These are phyloP conservation scores for Aurelia aurita DNA, from an alignment of 30 jellyfish, hydroid and myxozoan species.

Conservation along the genomic window DNA sequence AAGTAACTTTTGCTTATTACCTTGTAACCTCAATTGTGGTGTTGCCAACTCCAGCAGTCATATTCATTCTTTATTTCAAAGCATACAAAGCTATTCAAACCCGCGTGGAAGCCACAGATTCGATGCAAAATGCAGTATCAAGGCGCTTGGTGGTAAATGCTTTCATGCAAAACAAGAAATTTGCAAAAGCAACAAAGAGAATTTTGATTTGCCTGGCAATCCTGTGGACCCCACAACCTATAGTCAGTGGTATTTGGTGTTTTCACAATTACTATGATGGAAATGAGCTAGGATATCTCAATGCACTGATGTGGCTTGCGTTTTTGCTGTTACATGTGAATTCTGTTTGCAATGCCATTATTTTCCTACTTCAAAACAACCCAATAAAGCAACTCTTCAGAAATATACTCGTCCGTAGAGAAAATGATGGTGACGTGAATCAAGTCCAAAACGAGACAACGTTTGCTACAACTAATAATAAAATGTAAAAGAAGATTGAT, in stretches of 20 bases:
- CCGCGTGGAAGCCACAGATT: not conserved
- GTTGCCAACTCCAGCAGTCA: not conserved
- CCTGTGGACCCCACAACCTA: not conserved
- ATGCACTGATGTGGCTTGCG: not conserved
- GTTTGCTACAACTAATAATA: no score
- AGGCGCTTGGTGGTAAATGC: not conserved
- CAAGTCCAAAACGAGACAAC: no score
- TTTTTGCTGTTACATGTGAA: not conserved
- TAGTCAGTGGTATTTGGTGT: not conserved
- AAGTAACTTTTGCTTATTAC: not conserved
- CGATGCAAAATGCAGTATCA: not conserved
- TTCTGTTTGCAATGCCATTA: not conserved
- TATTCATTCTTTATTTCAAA: slow-evolving; percentile 12
- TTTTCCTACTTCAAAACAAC: not conserved
- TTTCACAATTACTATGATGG: no score
- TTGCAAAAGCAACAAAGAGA: not conserved
- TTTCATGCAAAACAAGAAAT: not conserved
- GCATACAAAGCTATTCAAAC: slow-evolving; percentile 6
- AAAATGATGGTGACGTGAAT: not conserved
- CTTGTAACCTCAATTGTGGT: not conserved
- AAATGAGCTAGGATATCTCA: no score
- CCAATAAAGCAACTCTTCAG: not conserved
- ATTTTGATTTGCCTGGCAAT: not conserved
- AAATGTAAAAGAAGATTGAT: no score
- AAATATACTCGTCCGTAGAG: not conserved